Evolutionary conservation across 2,888 invertebrate genomes (phyloP).

Genomic region (Emmelina monodactyla): DNA sequence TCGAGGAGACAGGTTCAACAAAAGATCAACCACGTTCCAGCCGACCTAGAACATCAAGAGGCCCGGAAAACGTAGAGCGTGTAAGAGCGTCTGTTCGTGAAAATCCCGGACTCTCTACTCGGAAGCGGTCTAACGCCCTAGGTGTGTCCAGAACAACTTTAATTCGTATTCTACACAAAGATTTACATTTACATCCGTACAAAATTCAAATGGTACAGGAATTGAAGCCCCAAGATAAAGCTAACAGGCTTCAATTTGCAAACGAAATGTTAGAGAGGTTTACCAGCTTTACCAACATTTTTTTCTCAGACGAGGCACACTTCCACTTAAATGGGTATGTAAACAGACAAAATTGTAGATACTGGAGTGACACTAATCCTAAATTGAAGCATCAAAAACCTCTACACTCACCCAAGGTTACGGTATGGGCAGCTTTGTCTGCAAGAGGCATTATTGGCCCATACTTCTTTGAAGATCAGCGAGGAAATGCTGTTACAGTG

Average conservation of each 20-base stretch:
- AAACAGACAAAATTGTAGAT: no score
- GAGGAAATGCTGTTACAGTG: slow-evolving; percentile 10
- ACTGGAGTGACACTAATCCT: no score
- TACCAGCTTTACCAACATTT: no score
- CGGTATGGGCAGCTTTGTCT: slow-evolving; percentile 14
- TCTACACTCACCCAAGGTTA: slow-evolving; percentile 13
- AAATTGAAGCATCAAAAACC: no score
- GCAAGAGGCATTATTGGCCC: slow-evolving; percentile 14
- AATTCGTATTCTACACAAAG: slow-evolving; percentile 9
- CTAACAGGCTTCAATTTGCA: slow-evolving; percentile 9
- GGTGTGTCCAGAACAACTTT: slow-evolving; percentile 6
- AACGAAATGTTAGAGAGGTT: no score
- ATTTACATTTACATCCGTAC: slow-evolving; percentile 8
- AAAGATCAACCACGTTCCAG: slow-evolving; percentile 14
- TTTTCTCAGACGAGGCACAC: no score
- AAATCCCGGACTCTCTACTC: slow-evolving; percentile 5
- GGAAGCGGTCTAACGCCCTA: slow-evolving; percentile 5
- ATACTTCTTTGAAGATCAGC: slow-evolving; percentile 14
- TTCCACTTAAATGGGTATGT: no score
- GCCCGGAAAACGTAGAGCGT: slow-evolving; percentile 7
- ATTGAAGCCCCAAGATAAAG: slow-evolving; percentile 8
- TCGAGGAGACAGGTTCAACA: slow-evolving; percentile 17
- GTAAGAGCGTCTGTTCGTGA: slow-evolving; percentile 6
- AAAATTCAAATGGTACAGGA: slow-evolving; percentile 8
- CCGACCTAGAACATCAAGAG: slow-evolving; percentile 15